Conservation (phyloP, 2,888 invertebrate species). For the Galeruca laticollis region DNA sequence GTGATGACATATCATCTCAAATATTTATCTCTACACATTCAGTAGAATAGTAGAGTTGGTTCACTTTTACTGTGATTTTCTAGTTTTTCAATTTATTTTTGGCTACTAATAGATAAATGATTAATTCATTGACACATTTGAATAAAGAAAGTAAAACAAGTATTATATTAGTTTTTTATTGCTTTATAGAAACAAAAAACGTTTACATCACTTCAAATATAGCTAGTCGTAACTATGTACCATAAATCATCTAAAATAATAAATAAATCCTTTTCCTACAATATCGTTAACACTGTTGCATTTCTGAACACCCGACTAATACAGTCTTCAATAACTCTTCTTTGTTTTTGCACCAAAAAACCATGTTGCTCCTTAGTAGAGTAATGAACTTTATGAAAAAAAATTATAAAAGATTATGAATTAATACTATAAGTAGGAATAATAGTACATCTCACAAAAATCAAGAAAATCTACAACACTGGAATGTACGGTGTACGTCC, state of each 20-base stretch:
- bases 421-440: conserved; percentile 39
- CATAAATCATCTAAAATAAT: background rate
- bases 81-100: no score
- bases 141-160: no score
- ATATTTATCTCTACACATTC: no score
- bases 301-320: background rate
- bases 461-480: conserved; percentile 32
- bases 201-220: conserved; percentile 1
- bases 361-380: background rate
- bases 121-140: no score
- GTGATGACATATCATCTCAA: no score
- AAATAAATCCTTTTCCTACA: background rate
- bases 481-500: conserved; percentile 45
- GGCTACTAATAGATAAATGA: no score
- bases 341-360: background rate
- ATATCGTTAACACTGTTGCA: background rate
- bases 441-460: conserved; percentile 34
- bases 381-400: background rate
- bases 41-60: no score
- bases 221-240: background rate
- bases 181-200: background rate
- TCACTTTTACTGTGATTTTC: no score
- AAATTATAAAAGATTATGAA: conserved; percentile 16
- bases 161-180: background rate
- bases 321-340: background rate